Percentiles rank a stretch among this genome's conserved stretches.
phyloP scores from a whole-genome alignment of 2,113 vertebrate genomes.

The Brienomyrus brachyistius region DNA sequence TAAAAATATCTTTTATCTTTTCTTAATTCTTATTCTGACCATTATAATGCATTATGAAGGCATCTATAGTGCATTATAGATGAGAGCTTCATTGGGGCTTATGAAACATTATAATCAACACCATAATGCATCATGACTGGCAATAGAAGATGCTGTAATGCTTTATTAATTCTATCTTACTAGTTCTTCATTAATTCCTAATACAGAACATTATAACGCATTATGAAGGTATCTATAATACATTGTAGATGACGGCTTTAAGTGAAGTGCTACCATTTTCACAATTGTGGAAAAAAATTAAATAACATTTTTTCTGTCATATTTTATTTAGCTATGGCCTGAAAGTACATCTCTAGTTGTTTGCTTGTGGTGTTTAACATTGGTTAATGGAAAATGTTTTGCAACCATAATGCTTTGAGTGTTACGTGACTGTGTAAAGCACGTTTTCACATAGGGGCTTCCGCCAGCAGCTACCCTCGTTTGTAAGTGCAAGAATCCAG shows the following conservation, averaged over 20 bases:
- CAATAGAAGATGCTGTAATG: background rate
- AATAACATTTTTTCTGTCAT: background rate
- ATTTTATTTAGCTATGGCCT: background rate
- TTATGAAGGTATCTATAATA: background rate
- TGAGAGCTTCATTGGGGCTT: background rate
- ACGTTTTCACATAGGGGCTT: background rate
- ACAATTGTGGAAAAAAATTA: background rate
- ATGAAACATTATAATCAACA: background rate
- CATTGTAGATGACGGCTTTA: background rate
- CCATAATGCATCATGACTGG: background rate
- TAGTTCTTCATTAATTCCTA: background rate
- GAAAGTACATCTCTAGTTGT: background rate
- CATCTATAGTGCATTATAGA: background rate
- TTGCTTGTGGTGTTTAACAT: background rate
- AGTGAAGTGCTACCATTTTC: background rate
- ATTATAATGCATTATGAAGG: background rate
- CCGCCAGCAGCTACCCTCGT: background rate
- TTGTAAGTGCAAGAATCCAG: background rate
- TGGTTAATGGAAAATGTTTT: background rate
- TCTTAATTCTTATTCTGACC: background rate
- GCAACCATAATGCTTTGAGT: background rate
- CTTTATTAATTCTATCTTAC: background rate
- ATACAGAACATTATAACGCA: background rate
- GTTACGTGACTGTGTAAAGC: background rate
- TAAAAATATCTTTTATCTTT: too few species aligned